Base-by-base conservation (phyloP, 2,888 invertebrate genomes). In the Terebella lapidaria region DNA sequence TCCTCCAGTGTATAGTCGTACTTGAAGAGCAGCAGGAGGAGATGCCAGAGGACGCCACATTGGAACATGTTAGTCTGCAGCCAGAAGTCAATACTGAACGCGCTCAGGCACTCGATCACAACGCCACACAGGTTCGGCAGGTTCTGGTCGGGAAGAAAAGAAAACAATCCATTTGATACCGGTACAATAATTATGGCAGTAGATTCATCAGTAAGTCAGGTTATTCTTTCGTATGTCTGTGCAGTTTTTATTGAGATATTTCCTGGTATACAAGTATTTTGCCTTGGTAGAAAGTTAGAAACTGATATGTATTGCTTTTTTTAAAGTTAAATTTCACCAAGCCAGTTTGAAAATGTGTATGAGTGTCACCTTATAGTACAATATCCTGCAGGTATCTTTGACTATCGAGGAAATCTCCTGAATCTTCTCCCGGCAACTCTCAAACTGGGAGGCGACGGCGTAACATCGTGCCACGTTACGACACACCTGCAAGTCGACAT, bases 1-100 rank as follows among this genome's bases (percentile, higher is more conserved):
- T 99, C 97, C 60, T 95, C 91, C 69, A 99, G 84, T 2, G 99
- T 99, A 82, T 90, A 99, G 83, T 99, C 99, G 81, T 95, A 99
- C 63, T 89, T 89, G 80, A 99, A 92, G 79, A 92, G 88, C 71
- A 91, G 90, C 0, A 91, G 86, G 45, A 99, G 81, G 56, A 99
- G 83, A 72, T 94, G 93, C 90, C 93, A 97, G 2, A 99, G 79
- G 0, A 90, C 91, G 5, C 96, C 97, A 1, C 81, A 73, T 63
- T 80, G 76, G 62, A 74, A 76, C 47, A 80, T 90, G 63, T 76
- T 72, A 5, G 78, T 78, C 80, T 99, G 95, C 27, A 96, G 86
- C 67, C 88, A 86, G 55, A 89, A 87, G 76, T 94, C 92, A n/a
- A 88, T 87, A 0, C 92, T 88, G 65, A 99, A 84, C 15, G 92